Percentiles rank a stretch among this genome's conserved stretches.
Evolutionary conservation across 2,888 invertebrate genomes (phyloP).

Genomic region (Panopea generosa): DNA sequence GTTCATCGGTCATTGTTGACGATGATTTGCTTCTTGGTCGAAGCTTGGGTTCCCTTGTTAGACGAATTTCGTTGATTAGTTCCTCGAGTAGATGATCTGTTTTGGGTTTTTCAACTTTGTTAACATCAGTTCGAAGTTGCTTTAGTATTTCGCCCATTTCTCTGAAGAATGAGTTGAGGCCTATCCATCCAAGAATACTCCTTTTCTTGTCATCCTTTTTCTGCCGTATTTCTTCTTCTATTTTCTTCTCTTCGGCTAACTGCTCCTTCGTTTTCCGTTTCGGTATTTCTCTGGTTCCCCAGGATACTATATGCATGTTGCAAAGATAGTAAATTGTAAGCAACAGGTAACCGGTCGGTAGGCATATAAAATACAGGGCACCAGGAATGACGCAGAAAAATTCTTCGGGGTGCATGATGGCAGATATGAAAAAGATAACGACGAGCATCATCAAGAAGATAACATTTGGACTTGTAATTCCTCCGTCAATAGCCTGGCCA

Average conservation of each 20-base stretch:
- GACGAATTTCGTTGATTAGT: slow-evolving; percentile 66
- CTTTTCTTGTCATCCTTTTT: slow-evolving; percentile 92
- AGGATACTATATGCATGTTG: slow-evolving; percentile 96
- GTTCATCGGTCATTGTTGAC: slow-evolving; percentile 37
- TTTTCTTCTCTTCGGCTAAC: slow-evolving; percentile 92
- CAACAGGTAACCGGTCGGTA: slow-evolving; percentile 97
- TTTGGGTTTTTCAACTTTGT: slow-evolving; percentile 46
- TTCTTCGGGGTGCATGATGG: slow-evolving; percentile 97
- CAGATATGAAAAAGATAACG: slow-evolving; percentile 98
- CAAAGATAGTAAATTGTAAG: slow-evolving; percentile 96
- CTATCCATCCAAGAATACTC: slow-evolving; percentile 86
- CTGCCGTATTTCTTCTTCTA: slow-evolving; percentile 86
- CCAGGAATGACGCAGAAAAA: slow-evolving; percentile 87
- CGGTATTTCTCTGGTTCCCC: slow-evolving; percentile 95
- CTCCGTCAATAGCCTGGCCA: slow-evolving; percentile 98
- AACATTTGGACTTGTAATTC: slow-evolving; percentile 85
- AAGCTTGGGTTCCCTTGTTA: slow-evolving; percentile 18
- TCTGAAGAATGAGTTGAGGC: slow-evolving; percentile 67
- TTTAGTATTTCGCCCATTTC: slow-evolving; percentile 71
- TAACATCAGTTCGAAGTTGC: slow-evolving; percentile 53
- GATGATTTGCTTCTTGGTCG: slow-evolving; percentile 24
- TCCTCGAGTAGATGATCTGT: slow-evolving; percentile 72
- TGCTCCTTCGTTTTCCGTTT: slow-evolving; percentile 79
- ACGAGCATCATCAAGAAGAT: slow-evolving; percentile 86
- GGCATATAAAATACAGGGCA: slow-evolving; percentile 94